Evolutionary conservation across 2,797 vertebrate genomes (phyloP).

Genomic region (Synaphobranchus kaupii): DNA sequence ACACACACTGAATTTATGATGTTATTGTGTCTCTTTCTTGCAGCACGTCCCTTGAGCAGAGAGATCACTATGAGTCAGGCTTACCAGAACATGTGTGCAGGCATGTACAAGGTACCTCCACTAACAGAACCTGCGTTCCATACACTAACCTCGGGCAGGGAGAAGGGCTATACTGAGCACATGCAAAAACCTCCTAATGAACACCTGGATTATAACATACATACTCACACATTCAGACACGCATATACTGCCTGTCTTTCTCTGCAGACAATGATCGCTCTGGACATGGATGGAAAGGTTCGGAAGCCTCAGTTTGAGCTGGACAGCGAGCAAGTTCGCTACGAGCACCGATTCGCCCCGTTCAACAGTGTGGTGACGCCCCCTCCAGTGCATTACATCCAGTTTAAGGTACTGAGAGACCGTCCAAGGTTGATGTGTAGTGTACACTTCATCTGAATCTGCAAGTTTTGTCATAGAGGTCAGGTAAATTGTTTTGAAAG

Average conservation of each 20-base stretch:
- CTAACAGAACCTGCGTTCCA: background rate
- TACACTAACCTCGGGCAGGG: too few relatives aligned
- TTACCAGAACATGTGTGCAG: constrained; percentile 99
- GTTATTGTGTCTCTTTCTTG: constrained; percentile 41
- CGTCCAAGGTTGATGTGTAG: background rate
- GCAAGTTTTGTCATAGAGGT: background rate
- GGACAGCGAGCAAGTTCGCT: constrained; percentile 97
- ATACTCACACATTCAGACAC: background rate
- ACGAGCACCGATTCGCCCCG: constrained; percentile 96
- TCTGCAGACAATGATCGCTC: constrained; percentile 92
- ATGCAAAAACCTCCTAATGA: background rate
- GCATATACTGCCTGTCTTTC: constrained; percentile 11
- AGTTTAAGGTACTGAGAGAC: constrained; percentile 87
- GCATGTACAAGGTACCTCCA: constrained; percentile 93
- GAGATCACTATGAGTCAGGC: constrained; percentile 99
- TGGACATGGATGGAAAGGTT: constrained; percentile 98
- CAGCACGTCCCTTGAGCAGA: constrained; percentile 93
- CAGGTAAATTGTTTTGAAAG: background rate
- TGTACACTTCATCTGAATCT: background rate
- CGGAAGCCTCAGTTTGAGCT: constrained; percentile 97
- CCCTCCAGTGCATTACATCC: constrained; percentile 95
- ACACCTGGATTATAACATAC: background rate
- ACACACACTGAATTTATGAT: background rate
- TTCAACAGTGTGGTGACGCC: constrained; percentile 98
- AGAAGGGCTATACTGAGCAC: background rate